phyloP scores from a whole-genome alignment of 1,140 invertebrate species.

The Drosophila varians region DNA sequence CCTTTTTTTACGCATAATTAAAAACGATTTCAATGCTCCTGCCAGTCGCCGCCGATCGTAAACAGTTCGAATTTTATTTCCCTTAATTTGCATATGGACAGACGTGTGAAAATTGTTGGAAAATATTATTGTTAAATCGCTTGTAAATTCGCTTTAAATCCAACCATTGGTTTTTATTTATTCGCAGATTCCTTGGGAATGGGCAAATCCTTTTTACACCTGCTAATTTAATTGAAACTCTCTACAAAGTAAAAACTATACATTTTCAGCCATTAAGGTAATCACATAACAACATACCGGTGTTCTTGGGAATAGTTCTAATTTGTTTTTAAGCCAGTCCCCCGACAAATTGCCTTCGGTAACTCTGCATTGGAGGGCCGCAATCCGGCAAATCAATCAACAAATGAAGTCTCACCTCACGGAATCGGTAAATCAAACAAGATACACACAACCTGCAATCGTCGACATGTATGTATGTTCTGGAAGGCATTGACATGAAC shows the following conservation, averaged over 20 bases:
- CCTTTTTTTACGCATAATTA: conserved; percentile 65
- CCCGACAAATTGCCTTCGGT: conserved; percentile 5
- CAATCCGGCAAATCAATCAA: conserved; percentile 48
- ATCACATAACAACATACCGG: conserved; percentile 3
- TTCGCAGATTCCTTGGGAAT: background rate
- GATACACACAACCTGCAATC: conserved; percentile 4
- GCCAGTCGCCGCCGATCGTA: conserved; percentile 16
- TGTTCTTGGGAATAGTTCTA: conserved; percentile 16
- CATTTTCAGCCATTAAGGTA: conserved; percentile 17
- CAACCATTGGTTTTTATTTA: conserved; percentile 25
- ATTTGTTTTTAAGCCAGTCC: conserved; percentile 52
- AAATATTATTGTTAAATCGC: conserved; percentile 74
- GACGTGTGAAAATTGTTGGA: conserved; percentile 16
- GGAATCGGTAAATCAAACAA: conserved; percentile 41
- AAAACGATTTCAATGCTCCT: conserved; percentile 55
- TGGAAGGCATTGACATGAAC: conserved; percentile 35
- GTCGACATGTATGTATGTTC: conserved; percentile 7
- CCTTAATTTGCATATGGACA: conserved; percentile 54
- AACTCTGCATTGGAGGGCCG: background rate
- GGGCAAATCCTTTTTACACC: conserved; percentile 20
- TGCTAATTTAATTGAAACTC: conserved; percentile 15
- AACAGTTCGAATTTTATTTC: conserved; percentile 59
- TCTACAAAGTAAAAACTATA: background rate
- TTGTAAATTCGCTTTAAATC: conserved; percentile 67
- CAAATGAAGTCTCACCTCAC: conserved; percentile 30